phyloP scores from a whole-genome alignment of 1,140 invertebrate genomes.

The Sesamia nonagrioides region DNA sequence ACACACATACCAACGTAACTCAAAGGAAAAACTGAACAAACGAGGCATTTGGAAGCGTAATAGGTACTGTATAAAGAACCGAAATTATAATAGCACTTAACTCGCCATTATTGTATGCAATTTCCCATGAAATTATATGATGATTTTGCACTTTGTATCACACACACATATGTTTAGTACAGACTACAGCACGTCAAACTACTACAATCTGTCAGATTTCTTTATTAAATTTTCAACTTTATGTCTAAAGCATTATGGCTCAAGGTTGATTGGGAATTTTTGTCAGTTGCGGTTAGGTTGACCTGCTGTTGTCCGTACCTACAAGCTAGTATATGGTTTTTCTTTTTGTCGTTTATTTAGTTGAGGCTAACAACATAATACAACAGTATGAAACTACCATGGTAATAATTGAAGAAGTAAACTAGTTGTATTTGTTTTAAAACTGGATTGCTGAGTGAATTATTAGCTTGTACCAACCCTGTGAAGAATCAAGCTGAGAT shows the following conservation, averaged over 20 bases:
- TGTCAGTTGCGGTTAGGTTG: no score
- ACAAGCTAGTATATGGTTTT: neutral
- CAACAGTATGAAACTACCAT: neutral
- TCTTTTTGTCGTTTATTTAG: neutral
- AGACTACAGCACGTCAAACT: no score
- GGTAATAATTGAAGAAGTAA: neutral
- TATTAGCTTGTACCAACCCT: no score
- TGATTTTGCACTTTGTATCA: constrained; percentile 12
- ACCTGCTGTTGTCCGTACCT: no score
- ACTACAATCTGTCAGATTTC: no score
- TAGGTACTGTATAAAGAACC: neutral
- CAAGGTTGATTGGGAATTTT: no score
- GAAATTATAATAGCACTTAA: neutral
- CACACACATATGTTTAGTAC: neutral
- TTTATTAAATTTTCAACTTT: no score
- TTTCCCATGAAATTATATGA: neutral
- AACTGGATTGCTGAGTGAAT: no score
- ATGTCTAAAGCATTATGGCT: no score
- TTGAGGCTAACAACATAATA: neutral
- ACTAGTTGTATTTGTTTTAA: neutral
- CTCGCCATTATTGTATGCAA: neutral
- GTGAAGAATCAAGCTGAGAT: no score
- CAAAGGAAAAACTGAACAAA: no score
- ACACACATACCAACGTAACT: no score
- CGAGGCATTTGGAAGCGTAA: neutral